phyloP scores from a whole-genome alignment of 1,140 invertebrate genomes.

The Drosophila trapezifrons region DNA sequence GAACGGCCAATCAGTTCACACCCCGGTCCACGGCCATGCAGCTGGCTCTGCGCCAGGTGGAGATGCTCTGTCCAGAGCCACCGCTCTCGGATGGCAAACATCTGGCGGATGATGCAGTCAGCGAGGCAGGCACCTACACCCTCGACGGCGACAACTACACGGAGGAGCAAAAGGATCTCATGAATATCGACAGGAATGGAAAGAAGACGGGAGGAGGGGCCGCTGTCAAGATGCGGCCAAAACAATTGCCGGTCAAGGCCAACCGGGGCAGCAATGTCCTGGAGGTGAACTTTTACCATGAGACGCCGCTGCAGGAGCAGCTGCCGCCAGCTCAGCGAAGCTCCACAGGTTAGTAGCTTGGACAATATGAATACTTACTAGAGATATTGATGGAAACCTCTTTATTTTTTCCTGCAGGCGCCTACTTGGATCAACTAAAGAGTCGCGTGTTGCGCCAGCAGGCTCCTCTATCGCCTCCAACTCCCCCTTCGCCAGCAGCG shows the following conservation, averaged over 20 bases:
- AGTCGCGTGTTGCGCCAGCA: slow-evolving; percentile 85
- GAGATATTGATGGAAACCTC: neutral
- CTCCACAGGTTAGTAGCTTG: slow-evolving; percentile 19
- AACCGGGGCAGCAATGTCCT: slow-evolving; percentile 85
- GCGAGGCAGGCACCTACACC: slow-evolving; percentile 94
- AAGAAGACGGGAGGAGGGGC: slow-evolving; percentile 26
- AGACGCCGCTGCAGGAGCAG: slow-evolving; percentile 66
- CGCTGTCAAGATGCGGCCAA: slow-evolving; percentile 59
- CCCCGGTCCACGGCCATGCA: slow-evolving; percentile 81
- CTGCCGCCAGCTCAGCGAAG: slow-evolving; percentile 61
- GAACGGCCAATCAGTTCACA: slow-evolving; percentile 69
- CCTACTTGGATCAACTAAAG: slow-evolving; percentile 87
- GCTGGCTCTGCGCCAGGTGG: slow-evolving; percentile 75
- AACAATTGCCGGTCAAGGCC: slow-evolving; percentile 63
- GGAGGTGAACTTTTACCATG: slow-evolving; percentile 87
- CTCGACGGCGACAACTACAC: slow-evolving; percentile 93
- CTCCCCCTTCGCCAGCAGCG: slow-evolving; percentile 56
- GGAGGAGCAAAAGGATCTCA: slow-evolving; percentile 93
- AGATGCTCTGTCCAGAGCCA: slow-evolving; percentile 77
- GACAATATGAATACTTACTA: rapidly evolving
- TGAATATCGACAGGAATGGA: slow-evolving; percentile 89
- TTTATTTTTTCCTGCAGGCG: slow-evolving; percentile 75
- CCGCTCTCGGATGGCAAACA: slow-evolving; percentile 70
- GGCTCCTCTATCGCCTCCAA: slow-evolving; percentile 52
- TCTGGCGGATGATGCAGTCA: slow-evolving; percentile 85